These are phyloP conservation scores for Meloidogyne floridensis DNA, from an alignment of 1,140 invertebrate species.

Conservation along the genomic window DNA sequence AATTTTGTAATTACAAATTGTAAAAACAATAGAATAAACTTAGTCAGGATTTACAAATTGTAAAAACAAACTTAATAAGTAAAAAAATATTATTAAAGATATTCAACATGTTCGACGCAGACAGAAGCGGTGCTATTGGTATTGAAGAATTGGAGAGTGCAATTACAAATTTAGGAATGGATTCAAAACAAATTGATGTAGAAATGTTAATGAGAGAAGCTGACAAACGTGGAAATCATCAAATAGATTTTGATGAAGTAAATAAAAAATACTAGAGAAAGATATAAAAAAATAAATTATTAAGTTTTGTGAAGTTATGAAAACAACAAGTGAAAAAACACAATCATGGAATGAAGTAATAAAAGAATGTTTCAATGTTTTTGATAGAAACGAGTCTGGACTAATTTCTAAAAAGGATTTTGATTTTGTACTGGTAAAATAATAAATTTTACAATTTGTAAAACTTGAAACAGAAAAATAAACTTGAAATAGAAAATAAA, in stretches of 20 bases:
- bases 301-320: constrained; percentile 63
- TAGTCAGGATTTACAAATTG: neutral
- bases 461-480: too few relatives aligned
- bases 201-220: constrained; percentile 55
- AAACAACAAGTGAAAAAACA: constrained; percentile 61
- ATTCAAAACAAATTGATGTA: constrained; percentile 54
- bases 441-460: too few relatives aligned
- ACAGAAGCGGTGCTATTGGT: constrained; percentile 61
- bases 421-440: constrained; percentile 54
- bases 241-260: constrained; percentile 63
- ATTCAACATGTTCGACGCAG: constrained; percentile 64
- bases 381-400: constrained; percentile 61
- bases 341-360: constrained; percentile 63
- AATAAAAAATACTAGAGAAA: neutral
- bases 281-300: neutral
- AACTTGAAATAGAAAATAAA: too few relatives aligned
- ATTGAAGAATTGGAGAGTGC: constrained; percentile 63
- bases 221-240: constrained; percentile 63
- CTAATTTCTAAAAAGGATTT: constrained; percentile 60
- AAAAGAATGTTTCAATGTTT: constrained; percentile 62
- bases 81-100: constrained; percentile 30
- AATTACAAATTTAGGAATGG: constrained; percentile 60
- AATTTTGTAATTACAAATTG: too few relatives aligned
- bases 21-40: too few relatives aligned
- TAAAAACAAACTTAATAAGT: too few relatives aligned